Base-by-base conservation (phyloP, 2,888 invertebrate genomes). In the Leptopilina myrica region DNA sequence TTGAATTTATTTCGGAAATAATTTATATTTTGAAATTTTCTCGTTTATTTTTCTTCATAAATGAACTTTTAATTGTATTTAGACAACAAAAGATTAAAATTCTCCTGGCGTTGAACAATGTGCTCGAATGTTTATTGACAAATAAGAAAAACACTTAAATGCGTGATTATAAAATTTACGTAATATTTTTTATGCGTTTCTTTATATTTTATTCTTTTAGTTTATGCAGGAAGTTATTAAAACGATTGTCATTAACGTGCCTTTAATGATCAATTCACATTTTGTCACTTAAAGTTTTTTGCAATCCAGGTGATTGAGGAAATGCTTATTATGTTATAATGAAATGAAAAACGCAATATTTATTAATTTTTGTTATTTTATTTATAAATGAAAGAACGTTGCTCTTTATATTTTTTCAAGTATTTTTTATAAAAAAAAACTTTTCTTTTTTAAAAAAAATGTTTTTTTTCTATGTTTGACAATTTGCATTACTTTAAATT, bases 221-320 rank as follows among this genome's bases (percentile, higher is more conserved):
- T 49, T 20, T 14, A 69, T 49, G n/a, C 62, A 69, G 69, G 69
- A 69, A 69, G 69, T 69, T 49, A 69, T 69, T 53, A 53, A 20
- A 69, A 49, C 20, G 46, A 62, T 20, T 15, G 26, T 53, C 20
- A 49, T 49, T 69, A 46, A 69, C 53, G 53, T 69, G 46, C 26
- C 33, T 69, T 69, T 53, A 69, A 33, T 69, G 69, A 69, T 26
- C 53, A 53, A 49, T 53, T 14, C 20, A 20, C 15, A 49, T 20
- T 20, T 67, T 49, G 12, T 69, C 69, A 69, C 26, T 53, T 53
- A 14, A 49, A 12, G 4, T 62, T 62, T 62, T 33, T 7, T 62
- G 9, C 15, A 62, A 62, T 62, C 49, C 4, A 49, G 11, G 12
- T 49, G 33, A 33, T 33, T 33, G 33, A 33, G 33, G 33, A 33